These are phyloP conservation scores for Cetonia aurata DNA, from an alignment of 2,888 invertebrate species.

Conservation along the genomic window DNA sequence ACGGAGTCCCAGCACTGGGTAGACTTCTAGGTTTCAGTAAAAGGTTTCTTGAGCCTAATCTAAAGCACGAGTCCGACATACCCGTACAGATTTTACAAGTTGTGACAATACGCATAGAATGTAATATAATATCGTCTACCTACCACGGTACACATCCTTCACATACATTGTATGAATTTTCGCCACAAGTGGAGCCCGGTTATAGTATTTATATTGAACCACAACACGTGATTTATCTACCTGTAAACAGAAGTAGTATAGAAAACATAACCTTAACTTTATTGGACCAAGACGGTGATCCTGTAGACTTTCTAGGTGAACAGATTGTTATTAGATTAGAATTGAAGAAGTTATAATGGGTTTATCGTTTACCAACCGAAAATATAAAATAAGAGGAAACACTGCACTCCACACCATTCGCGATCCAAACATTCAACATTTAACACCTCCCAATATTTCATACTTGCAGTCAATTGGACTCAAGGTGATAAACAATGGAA, in stretches of 20 bases:
- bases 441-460: slow-evolving; percentile 18
- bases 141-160: slow-evolving; percentile 53
- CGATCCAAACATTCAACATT: background rate
- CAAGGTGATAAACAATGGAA: slow-evolving; percentile 31
- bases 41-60: slow-evolving; percentile 26
- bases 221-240: slow-evolving; percentile 51
- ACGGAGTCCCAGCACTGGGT: no score
- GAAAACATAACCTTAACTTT: slow-evolving; percentile 42
- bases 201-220: slow-evolving; percentile 61
- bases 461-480: slow-evolving; percentile 29
- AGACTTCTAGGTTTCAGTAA: slow-evolving; percentile 40
- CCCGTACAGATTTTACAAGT: slow-evolving; percentile 47
- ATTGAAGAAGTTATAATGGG: slow-evolving; percentile 51
- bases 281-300: slow-evolving; percentile 52
- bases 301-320: slow-evolving; percentile 53
- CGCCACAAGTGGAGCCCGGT: slow-evolving; percentile 56
- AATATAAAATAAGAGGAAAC: slow-evolving; percentile 5
- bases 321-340: slow-evolving; percentile 51
- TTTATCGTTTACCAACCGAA: background rate
- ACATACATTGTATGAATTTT: slow-evolving; percentile 57
- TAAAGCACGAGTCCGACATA: slow-evolving; percentile 39
- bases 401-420: slow-evolving; percentile 42
- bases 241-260: slow-evolving; percentile 28
- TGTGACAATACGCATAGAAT: slow-evolving; percentile 41
- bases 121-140: slow-evolving; percentile 50